phyloP scores from a whole-genome alignment of 2,888 invertebrate species.

The Conchocele bisecta region DNA sequence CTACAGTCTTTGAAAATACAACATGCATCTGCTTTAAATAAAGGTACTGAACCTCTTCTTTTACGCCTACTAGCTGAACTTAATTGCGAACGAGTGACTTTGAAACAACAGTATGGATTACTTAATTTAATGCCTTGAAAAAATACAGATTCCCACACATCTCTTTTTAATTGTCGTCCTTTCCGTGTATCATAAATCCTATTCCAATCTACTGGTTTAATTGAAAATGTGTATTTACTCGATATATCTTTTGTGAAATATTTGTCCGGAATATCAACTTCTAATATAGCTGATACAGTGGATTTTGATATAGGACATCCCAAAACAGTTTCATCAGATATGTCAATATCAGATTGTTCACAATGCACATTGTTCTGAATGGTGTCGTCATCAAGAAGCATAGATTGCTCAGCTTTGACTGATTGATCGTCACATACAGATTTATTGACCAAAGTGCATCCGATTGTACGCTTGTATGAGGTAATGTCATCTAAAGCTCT shows the following conservation, averaged over 20 bases:
- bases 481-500: too few species aligned
- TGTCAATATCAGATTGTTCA: too few species aligned
- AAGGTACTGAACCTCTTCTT: not conserved
- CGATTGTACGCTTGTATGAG: too few species aligned
- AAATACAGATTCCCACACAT: conserved; percentile 7
- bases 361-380: too few species aligned
- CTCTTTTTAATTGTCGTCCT: not conserved
- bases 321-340: too few species aligned
- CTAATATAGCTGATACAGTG: not conserved
- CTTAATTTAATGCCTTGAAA: not conserved
- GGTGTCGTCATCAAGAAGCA: too few species aligned
- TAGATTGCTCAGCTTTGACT: too few species aligned
- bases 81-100: not conserved
- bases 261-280: not conserved
- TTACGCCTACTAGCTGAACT: not conserved
- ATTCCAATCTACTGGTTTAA: not conserved
- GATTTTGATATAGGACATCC: not conserved
- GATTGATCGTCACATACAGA: too few species aligned
- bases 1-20: conserved; percentile 4
- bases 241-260: not conserved
- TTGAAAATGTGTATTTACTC: not conserved
- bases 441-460: too few species aligned
- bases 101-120: conserved; percentile 11
- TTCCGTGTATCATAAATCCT: not conserved
- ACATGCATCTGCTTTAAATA: not conserved